A percentile compares a stretch with the other conserved stretches of the same genome.
These are phyloP conservation scores for Petaurus breviceps DNA, from an alignment of 2,113 vertebrate genomes.

Conservation along the genomic window DNA sequence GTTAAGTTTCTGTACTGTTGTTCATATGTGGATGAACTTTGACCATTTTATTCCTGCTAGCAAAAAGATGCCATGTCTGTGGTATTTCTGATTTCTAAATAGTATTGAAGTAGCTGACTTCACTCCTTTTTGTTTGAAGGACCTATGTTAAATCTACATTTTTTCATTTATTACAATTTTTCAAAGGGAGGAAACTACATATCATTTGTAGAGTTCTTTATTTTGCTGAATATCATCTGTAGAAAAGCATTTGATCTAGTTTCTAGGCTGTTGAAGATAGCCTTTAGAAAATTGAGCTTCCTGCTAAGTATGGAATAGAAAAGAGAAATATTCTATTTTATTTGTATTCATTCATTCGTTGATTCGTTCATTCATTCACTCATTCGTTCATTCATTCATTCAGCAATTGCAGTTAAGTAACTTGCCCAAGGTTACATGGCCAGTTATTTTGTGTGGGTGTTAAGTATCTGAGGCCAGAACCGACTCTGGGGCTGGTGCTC, in stretches of 20 bases:
- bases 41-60: constrained; percentile 8
- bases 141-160: neutral
- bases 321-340: constrained; percentile 9
- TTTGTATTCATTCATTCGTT: too few relatives aligned
- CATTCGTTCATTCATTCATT: too few relatives aligned
- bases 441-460: too few relatives aligned
- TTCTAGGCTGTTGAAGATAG: too few relatives aligned
- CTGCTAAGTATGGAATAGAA: neutral
- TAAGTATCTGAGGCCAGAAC: too few relatives aligned
- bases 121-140: neutral
- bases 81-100: constrained; percentile 48
- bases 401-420: too few relatives aligned
- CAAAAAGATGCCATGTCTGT: neutral
- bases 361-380: too few relatives aligned
- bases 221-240: neutral
- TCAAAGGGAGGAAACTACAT: neutral
- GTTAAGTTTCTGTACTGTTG: neutral
- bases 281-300: too few relatives aligned
- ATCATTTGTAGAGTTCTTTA: neutral
- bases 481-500: too few relatives aligned
- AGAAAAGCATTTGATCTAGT: too few relatives aligned
- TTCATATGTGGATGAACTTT: neutral
- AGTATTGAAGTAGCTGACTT: constrained; percentile 18
- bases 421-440: too few relatives aligned
- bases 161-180: neutral